Evolutionary conservation across 2,797 vertebrate species (phyloP), one percentile per base, ranked within the genome.

Genomic region (Gymnothorax javanicus): DNA sequence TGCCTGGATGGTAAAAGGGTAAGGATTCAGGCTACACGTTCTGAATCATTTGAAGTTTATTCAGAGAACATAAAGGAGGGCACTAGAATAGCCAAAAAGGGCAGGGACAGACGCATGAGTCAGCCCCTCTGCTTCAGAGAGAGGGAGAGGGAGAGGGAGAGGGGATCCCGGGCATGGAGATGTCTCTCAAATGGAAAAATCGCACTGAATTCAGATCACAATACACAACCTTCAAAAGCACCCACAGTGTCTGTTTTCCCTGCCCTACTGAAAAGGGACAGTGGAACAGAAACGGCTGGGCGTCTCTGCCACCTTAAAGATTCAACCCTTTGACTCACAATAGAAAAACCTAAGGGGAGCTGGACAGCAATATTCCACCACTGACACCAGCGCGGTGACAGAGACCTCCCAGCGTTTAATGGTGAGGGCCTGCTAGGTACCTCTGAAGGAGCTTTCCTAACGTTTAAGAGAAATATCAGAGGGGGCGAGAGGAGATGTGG

Each of bases 401-500:
- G 79, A 71, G 83, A 83, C 20, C 67, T 77, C 25, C 71, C 27
- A 52, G 4, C 13, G 85, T 64, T 83, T 82, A 83, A 84, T 75
- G 62, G 82, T 17, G 7, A 79, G 50, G 33, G 20, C 27, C 43
- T 60, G 43, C n/a, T 50, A 64, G 57, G 33, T 8, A 69, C 27
- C 11, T 82, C 27, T 75, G 33, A 84, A 50, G 56, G 43, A 84
- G 82, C 4, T 60, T 13, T 75, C 52, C 79, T 89, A 92, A 91
- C 89, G 88, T 89, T 67, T 11, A 83, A 89, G 88, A 89, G 89
- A 89, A 91, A 92, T 88, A 91, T 90, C 88, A 20, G 82, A 86
- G 84, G 87, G 90, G 88, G 86, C n/a, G 86, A 87, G 87, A 33
- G 87, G 89, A 87, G 89, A 87, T 71, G 90, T 87, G 25, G 60